Evolutionary conservation across 1,140 invertebrate genomes (phyloP).

Genomic region (Gonioctena quinquepunctata): DNA sequence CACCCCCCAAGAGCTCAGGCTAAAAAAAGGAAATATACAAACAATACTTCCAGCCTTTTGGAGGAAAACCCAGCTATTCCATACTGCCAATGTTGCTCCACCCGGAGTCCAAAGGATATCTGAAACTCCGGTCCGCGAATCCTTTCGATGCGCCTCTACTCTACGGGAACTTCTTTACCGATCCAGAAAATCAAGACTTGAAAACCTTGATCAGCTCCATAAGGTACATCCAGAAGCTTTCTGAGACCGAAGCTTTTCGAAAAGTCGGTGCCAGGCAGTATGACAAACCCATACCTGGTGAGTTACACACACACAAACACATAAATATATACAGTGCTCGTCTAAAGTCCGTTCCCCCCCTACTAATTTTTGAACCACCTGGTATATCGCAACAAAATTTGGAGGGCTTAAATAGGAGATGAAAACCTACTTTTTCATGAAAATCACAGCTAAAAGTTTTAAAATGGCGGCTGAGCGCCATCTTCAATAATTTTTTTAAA

Average conservation of each 20-base stretch:
- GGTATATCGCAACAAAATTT: no score
- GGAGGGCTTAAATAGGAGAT: no score
- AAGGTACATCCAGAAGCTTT: constrained; percentile 29
- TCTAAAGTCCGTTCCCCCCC: no score
- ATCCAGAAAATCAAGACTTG: constrained; percentile 58
- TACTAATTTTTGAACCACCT: no score
- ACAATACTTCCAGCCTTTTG: constrained; percentile 41
- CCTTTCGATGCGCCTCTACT: constrained; percentile 72
- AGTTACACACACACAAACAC: not conserved
- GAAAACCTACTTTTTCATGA: no score
- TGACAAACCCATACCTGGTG: constrained; percentile 20
- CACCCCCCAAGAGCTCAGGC: constrained; percentile 15
- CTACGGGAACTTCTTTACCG: constrained; percentile 65
- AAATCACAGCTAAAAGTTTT: no score
- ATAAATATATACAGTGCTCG: no score
- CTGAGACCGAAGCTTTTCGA: constrained; percentile 17
- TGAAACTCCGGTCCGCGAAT: constrained; percentile 70
- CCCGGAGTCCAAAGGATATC: constrained; percentile 72
- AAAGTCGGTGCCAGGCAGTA: constrained; percentile 54
- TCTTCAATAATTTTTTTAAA: no score
- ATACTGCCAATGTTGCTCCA: constrained; percentile 73
- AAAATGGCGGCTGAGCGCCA: no score
- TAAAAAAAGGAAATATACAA: constrained; percentile 40
- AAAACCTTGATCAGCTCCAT: constrained; percentile 37
- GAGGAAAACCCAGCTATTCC: constrained; percentile 64